Evolutionary conservation across 2,888 invertebrate genomes (phyloP).

Genomic region (Nomada ruficornis): DNA sequence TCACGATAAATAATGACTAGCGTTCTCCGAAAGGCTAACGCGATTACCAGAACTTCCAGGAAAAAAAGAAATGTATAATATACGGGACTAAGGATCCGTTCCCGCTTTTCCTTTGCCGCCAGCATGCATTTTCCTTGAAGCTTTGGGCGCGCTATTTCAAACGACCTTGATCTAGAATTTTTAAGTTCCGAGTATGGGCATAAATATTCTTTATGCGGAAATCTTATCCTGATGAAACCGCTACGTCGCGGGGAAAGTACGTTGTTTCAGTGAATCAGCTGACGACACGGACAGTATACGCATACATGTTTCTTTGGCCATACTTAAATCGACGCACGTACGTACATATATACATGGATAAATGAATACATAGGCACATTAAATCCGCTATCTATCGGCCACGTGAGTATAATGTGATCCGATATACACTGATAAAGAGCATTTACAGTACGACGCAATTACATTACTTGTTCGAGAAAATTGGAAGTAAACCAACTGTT

Average conservation of each 20-base stretch:
- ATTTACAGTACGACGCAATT: conserved; percentile 55
- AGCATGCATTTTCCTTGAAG: background rate
- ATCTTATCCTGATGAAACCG: conserved; percentile 22
- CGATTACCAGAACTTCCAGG: conserved; percentile 26
- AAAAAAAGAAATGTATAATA: conserved; percentile 9
- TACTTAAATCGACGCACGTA: background rate
- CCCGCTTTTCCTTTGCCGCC: background rate
- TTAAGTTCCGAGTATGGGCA: background rate
- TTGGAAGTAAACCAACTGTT: conserved; percentile 50
- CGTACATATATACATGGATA: background rate
- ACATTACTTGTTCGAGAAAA: conserved; percentile 44
- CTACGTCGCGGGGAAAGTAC: background rate
- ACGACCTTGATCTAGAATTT: conserved; percentile 39
- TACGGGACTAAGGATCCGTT: background rate
- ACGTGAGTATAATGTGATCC: conserved; percentile 67
- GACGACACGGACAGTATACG: conserved; percentile 6
- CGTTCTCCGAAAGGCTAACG: conserved; percentile 15
- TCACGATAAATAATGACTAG: conserved; percentile 42
- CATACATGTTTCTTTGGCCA: background rate
- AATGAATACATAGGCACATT: conserved; percentile 21
- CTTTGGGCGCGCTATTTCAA: conserved; percentile 7
- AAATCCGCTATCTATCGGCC: conserved; percentile 48
- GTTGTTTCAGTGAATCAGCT: conserved; percentile 23
- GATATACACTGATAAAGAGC: conserved; percentile 53
- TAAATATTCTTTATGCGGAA: background rate